phyloP scores from a whole-genome alignment of 2,113 vertebrate genomes.

The Synchiropus splendidus region DNA sequence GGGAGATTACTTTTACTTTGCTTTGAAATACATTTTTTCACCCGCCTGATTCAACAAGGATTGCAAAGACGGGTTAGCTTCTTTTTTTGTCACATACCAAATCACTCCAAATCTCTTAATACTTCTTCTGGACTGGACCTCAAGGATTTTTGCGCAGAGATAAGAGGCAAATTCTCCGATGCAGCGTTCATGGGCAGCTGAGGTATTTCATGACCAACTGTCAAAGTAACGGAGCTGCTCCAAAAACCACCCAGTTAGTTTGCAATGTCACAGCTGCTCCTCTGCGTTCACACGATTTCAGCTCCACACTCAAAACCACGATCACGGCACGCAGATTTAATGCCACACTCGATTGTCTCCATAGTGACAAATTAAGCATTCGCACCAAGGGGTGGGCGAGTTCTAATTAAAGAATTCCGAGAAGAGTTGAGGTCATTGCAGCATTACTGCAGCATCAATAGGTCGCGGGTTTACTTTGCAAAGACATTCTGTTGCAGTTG shows the following conservation, averaged over 20 bases:
- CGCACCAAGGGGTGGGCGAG: too few relatives aligned
- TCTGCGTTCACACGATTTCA: constrained; percentile 19
- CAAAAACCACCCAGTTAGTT: constrained; percentile 12
- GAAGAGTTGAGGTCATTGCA: background rate
- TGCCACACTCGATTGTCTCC: too few relatives aligned
- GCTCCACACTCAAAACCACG: background rate
- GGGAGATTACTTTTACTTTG: too few relatives aligned
- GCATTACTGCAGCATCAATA: background rate
- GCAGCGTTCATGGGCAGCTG: constrained; percentile 27
- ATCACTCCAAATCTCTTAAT: too few relatives aligned
- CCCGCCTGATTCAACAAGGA: too few relatives aligned
- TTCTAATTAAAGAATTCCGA: constrained; percentile 1
- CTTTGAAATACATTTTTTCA: too few relatives aligned
- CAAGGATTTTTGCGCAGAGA: constrained; percentile 2
- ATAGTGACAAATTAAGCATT: too few relatives aligned
- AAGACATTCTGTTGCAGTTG: too few relatives aligned
- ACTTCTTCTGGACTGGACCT: too few relatives aligned
- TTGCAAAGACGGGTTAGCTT: too few relatives aligned
- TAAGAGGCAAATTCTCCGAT: constrained; percentile 19
- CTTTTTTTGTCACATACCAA: constrained; percentile 2
- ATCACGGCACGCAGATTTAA: too few relatives aligned
- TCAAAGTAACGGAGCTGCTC: constrained; percentile 38
- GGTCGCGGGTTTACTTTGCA: too few relatives aligned
- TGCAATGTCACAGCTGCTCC: constrained; percentile 32
- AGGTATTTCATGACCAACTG: constrained; percentile 53